Conservation (phyloP, 2,888 invertebrate genomes). For the Yponomeuta cagnagella region DNA sequence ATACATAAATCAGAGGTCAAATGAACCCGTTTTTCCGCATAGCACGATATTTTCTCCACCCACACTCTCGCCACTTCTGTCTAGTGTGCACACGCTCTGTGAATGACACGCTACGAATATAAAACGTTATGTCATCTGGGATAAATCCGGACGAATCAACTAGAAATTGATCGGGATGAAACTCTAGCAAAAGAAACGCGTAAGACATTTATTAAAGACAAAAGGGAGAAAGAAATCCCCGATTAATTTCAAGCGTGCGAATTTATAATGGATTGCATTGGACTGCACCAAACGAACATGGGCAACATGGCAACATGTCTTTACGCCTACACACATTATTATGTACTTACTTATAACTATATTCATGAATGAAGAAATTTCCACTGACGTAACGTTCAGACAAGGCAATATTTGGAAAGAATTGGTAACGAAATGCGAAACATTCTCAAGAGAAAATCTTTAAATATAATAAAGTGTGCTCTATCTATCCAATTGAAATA, state of each 20-base stretch:
- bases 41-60: not conserved
- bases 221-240: not conserved
- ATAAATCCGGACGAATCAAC: not conserved
- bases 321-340: slow-evolving; percentile 2
- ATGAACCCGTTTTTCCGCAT: slow-evolving; percentile 10
- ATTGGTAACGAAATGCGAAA: not conserved
- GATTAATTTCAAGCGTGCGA: not conserved
- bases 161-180: not conserved
- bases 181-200: not conserved
- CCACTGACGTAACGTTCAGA: not conserved
- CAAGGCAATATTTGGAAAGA: not conserved
- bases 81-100: not conserved
- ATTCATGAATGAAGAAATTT: slow-evolving; percentile 4
- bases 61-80: not conserved
- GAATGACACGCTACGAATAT: slow-evolving; percentile 6
- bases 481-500: not conserved
- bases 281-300: not conserved
- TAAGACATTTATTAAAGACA: not conserved
- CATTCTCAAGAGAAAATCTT: not conserved
- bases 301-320: slow-evolving; percentile 7
- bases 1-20: slow-evolving; percentile 6
- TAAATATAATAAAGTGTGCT: no score
- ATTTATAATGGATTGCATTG: not conserved
- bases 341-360: not conserved
- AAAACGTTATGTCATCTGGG: slow-evolving; percentile 1